phyloP scores from a whole-genome alignment of 1,140 invertebrate species.

The Drosophila erecta region DNA sequence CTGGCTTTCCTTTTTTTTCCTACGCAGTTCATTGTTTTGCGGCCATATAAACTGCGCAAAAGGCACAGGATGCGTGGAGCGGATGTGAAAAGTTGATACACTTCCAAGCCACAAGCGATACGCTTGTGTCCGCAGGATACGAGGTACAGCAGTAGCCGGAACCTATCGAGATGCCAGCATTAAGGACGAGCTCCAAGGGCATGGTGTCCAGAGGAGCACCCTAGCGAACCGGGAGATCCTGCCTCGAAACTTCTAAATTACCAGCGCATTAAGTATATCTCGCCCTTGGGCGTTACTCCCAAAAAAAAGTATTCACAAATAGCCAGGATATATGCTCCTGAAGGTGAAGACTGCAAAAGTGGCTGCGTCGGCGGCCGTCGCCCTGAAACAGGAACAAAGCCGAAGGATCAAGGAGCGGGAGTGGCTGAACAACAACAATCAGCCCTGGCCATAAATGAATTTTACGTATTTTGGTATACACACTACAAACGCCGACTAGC shows the following conservation, averaged over 20 bases:
- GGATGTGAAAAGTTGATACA: slow-evolving; percentile 42
- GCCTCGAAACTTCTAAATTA: slow-evolving; percentile 37
- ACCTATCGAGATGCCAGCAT: slow-evolving; percentile 5
- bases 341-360: slow-evolving; percentile 42
- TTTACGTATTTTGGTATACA: slow-evolving; percentile 82
- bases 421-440: slow-evolving; percentile 69
- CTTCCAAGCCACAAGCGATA: slow-evolving; percentile 1
- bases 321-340: slow-evolving; percentile 29
- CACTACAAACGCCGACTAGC: slow-evolving; percentile 71
- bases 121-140: slow-evolving; percentile 24
- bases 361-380: slow-evolving; percentile 67
- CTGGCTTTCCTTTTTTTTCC: slow-evolving; percentile 53
- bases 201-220: slow-evolving; percentile 45
- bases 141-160: slow-evolving; percentile 3
- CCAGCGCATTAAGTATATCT: slow-evolving; percentile 37
- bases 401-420: slow-evolving; percentile 24
- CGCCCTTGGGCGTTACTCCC: slow-evolving; percentile 42
- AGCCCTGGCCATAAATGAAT: slow-evolving; percentile 74
- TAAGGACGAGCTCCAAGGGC: background rate
- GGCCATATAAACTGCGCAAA: slow-evolving; percentile 80
- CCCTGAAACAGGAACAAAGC: slow-evolving; percentile 74
- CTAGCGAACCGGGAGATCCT: background rate
- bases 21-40: slow-evolving; percentile 46
- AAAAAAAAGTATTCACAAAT: slow-evolving; percentile 13
- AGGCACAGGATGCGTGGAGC: slow-evolving; percentile 39